These are phyloP conservation scores for Meloidogyne hapla DNA, from an alignment of 1,140 invertebrate genomes.

Conservation along the genomic window DNA sequence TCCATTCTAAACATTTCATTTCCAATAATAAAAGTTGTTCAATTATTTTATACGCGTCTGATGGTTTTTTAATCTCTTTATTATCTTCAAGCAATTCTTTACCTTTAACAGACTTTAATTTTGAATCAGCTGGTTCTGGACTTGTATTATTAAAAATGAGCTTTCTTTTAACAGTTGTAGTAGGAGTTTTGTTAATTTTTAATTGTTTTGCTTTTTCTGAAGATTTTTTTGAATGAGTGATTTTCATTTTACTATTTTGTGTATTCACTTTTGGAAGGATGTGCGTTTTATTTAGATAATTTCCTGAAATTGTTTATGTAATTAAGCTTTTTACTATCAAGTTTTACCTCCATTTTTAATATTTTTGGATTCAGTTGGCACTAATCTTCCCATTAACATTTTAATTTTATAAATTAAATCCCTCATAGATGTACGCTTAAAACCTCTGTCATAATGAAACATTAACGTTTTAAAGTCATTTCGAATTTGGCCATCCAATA, in stretches of 20 bases:
- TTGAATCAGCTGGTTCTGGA: background rate
- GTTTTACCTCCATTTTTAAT: constrained; percentile 5
- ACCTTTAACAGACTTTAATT: background rate
- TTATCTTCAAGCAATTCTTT: background rate
- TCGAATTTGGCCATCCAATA: background rate
- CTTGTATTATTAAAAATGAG: background rate
- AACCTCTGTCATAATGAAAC: background rate
- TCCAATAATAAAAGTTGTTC: background rate
- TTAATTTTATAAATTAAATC: background rate
- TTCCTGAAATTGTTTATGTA: background rate
- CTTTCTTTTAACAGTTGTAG: background rate
- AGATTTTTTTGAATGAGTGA: background rate
- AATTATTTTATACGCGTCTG: background rate
- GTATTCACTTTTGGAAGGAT: too few species aligned
- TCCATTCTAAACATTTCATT: background rate
- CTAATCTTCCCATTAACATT: background rate
- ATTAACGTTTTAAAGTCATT: background rate
- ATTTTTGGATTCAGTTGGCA: background rate
- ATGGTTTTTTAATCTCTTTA: background rate
- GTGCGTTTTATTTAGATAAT: background rate
- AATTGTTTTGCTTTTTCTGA: background rate
- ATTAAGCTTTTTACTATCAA: background rate
- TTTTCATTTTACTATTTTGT: too few species aligned
- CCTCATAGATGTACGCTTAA: background rate
- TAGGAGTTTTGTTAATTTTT: background rate